phyloP scores from a whole-genome alignment of 2,797 vertebrate species.

The Prionace glauca region DNA sequence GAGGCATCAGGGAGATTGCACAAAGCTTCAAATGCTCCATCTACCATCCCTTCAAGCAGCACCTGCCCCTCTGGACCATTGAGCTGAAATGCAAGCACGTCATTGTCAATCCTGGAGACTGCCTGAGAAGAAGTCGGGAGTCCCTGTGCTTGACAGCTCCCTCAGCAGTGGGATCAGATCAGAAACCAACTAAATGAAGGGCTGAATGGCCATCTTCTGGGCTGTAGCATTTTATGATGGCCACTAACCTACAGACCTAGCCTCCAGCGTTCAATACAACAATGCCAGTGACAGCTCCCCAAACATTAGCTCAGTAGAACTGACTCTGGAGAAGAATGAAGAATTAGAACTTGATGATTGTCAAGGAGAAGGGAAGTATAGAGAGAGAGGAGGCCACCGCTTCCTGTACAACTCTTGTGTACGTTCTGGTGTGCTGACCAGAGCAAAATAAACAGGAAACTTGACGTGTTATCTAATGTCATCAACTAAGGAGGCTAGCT shows the following conservation, averaged over 20 bases:
- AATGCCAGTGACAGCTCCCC: neutral
- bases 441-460: neutral
- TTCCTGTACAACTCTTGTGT: neutral
- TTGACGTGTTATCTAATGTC: neutral
- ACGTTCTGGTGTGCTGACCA: neutral
- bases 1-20: neutral
- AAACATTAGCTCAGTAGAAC: neutral
- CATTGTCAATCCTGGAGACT: neutral
- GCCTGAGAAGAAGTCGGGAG: neutral
- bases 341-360: neutral
- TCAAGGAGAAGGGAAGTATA: neutral
- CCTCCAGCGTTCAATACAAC: neutral
- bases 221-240: neutral
- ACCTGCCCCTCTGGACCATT: neutral
- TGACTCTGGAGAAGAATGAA: neutral
- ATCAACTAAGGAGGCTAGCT: neutral
- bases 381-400: neutral
- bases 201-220: neutral
- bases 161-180: neutral
- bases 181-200: neutral
- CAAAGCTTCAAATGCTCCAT: neutral
- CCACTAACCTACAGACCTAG: neutral
- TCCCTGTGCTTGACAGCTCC: neutral
- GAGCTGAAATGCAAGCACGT: neutral
- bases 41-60: neutral